Percentiles rank a stretch among this genome's conserved stretches.
Evolutionary conservation across 2,797 vertebrate species (phyloP).

Genomic region (Florisuga fusca): DNA sequence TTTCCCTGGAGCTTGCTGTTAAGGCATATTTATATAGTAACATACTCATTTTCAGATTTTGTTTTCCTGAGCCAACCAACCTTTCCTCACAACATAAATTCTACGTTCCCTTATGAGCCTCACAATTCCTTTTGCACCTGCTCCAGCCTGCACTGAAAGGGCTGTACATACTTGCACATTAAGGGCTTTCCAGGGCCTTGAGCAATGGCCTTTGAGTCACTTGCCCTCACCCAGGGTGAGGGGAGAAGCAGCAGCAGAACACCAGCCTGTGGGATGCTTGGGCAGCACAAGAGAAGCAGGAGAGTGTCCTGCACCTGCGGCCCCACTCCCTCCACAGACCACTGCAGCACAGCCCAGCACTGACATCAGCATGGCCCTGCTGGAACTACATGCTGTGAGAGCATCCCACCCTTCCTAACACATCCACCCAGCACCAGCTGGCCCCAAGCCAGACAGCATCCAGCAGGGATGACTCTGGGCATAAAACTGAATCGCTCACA

Average conservation of each 20-base stretch:
- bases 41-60: neutral
- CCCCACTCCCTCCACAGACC: neutral
- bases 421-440: neutral
- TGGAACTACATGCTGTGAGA: neutral
- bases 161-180: no score
- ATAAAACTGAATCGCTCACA: neutral
- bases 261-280: neutral
- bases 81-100: neutral
- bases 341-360: rapidly evolving
- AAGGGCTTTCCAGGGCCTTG: neutral
- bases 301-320: neutral
- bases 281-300: neutral
- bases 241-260: neutral
- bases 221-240: neutral
- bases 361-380: neutral
- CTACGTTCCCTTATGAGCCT: neutral
- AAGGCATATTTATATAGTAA: neutral
- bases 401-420: neutral
- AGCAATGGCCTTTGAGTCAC: neutral
- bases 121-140: neutral
- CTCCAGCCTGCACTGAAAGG: neutral
- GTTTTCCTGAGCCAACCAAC: neutral
- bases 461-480: neutral
- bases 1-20: neutral
- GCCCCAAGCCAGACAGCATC: neutral